Evolutionary conservation across 2,113 vertebrate genomes (phyloP), one percentile per base, ranked within the genome.

Genomic region (Podarcis raffonei): DNA sequence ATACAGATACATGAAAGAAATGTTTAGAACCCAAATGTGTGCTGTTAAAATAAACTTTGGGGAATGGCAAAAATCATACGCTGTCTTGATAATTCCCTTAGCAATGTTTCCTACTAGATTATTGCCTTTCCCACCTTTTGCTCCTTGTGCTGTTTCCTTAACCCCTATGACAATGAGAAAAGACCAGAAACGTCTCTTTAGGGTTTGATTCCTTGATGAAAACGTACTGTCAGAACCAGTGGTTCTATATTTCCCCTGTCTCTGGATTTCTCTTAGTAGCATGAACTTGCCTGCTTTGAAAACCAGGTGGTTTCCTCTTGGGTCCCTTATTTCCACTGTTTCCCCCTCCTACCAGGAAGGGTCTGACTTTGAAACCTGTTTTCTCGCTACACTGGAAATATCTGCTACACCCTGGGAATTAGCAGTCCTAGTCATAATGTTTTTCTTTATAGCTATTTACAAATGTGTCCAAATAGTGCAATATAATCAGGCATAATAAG

Each of bases 401-500:
- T 96, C 96, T 97, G 97, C 94, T 93, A 15, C 0, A 0, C 82
- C 85, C 91, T 89, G 94, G 92, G 95, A 95, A 94, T 95, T 94
- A 93, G 91, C 93, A 95, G 87, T 78, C 82, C 92, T 39, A 90
- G 87, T 78, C 92, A 89, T 91, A 92, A 90, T 91, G 92, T 90
- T 95, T 92, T 95, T 90, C 92, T 88, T 92, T 92, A 92, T 92
- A 81, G 89, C 82, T 91, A 92, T 91, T 88, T 89, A 94, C 89
- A 96, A 96, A 96, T 93, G 91, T 95, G 92, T 92, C 92, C 95
- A 96, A 96, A 94, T 92, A 94, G 95, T 89, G 92, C 93, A 92
- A 85, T 94, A 77, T 90, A 90, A 95, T 93, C 1, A 48, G 87
- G 20, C 89, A 87, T 94, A 94, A 91, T 91, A 94, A 91, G 93